Evolutionary conservation across 2,113 vertebrate genomes (phyloP).

Genomic region (Mustela lutreola): DNA sequence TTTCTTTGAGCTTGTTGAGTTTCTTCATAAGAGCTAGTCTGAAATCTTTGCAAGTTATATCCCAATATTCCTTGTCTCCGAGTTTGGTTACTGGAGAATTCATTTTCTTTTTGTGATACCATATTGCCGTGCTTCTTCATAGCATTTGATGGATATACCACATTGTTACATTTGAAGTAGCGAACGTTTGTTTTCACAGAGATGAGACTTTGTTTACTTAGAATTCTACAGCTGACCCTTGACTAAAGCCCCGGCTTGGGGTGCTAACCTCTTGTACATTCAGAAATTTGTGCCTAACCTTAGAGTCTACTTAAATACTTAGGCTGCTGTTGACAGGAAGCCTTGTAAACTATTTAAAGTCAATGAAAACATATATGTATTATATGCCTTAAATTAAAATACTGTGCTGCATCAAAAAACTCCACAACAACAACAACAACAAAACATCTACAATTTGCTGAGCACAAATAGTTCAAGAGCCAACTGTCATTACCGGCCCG

Average conservation of each 20-base stretch:
- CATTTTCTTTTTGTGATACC: neutral
- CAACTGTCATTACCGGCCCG: neutral
- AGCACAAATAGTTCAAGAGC: neutral
- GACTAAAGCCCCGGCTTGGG: neutral
- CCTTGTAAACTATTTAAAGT: neutral
- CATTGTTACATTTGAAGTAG: neutral
- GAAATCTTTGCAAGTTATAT: neutral
- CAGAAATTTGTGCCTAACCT: neutral
- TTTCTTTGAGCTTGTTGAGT: neutral
- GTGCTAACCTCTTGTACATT: neutral
- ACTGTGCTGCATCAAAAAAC: neutral
- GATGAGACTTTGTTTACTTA: neutral
- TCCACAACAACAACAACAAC: neutral
- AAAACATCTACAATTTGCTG: neutral
- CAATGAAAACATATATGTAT: neutral
- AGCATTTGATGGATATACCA: neutral
- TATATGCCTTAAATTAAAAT: neutral
- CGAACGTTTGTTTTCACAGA: neutral
- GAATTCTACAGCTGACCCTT: neutral
- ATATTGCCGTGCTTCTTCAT: neutral
- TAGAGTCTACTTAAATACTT: neutral
- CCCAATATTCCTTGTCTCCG: neutral
- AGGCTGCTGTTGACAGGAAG: neutral
- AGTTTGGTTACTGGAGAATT: neutral
- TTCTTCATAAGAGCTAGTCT: neutral